Evolutionary conservation across 2,113 vertebrate genomes (phyloP), one percentile per base, ranked within the genome.

Genomic region (Fulica atra): DNA sequence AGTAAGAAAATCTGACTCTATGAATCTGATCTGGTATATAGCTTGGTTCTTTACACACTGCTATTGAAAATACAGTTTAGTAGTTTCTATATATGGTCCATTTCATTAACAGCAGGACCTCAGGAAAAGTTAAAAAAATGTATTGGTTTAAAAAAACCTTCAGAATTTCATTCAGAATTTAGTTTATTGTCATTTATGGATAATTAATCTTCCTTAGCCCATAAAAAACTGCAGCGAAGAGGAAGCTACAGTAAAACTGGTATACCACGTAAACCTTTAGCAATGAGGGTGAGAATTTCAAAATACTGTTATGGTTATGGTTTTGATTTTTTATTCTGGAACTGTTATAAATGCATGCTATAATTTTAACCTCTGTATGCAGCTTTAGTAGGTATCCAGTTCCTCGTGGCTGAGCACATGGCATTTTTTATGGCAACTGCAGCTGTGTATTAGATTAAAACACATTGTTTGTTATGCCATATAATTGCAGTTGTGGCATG

Each of bases 371-470:
- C 6, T 48, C 42, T 60, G 2, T 93, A 70, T 50, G 66, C 72
- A 83, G 74, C 33, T 66, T 97, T 95, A 86, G 86, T 95, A 57
- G 88, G 59, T 35, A 70, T 53, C 25, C 25, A 53, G 9, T 53
- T 89, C 35, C 40, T 57, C 0, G 0, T 78, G 60, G 64, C 23
- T 40, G 17, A 66, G 18, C 24, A 48, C 7, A 24, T 11, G 70
- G 74, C 64, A 57, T 81, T 80, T 82, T 81, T 81, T 44, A 76
- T 73, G 87, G 82, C 88, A 96, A 91, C 57, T 87, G 35, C 56
- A 97, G 60, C 78, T 82, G 77, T 85, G 69, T 93, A 83, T 91
- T 95, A 93, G 29, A 71, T 61, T 90, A 80, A 95, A 95, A 97
- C 95, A 59, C 69, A 71, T 91, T 95, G 65, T 59, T 92, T 23